A percentile compares a stretch with the other conserved stretches of the same genome.
These are phyloP conservation scores for Bradypus variegatus DNA, from an alignment of 2,797 vertebrate species.

Conservation along the genomic window DNA sequence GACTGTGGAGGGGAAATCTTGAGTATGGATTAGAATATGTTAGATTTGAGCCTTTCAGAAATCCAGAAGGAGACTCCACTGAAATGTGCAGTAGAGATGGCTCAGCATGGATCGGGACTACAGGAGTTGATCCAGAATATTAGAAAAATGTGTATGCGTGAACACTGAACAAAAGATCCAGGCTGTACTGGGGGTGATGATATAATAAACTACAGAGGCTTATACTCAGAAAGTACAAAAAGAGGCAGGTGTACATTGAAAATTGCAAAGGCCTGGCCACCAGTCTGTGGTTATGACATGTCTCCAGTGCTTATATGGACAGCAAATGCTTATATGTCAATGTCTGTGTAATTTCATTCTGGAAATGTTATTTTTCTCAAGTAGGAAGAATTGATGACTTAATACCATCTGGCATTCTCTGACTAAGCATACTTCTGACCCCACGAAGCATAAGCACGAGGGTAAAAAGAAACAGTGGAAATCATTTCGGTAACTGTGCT, in stretches of 20 bases:
- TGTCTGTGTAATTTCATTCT: slow-evolving; percentile 49
- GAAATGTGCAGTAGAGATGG: neutral
- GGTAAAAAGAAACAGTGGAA: neutral
- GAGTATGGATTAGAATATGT: neutral
- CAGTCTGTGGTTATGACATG: neutral
- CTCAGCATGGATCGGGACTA: neutral
- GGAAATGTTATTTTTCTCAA: slow-evolving; percentile 46
- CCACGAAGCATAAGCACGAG: neutral
- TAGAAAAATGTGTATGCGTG: neutral
- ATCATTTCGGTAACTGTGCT: neutral
- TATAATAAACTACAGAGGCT: neutral
- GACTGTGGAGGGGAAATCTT: neutral
- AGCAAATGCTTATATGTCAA: slow-evolving; percentile 32
- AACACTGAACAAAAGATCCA: neutral
- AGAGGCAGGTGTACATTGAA: neutral
- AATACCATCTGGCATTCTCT: slow-evolving; percentile 41
- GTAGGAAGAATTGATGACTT: slow-evolving; percentile 43
- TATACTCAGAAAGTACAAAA: neutral
- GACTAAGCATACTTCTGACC: slow-evolving; percentile 43
- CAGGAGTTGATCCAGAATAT: neutral
- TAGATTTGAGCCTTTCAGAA: neutral
- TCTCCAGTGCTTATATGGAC: neutral
- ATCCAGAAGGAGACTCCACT: neutral
- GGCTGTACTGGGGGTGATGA: neutral
- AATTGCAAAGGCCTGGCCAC: neutral